Evolutionary conservation across 1,140 invertebrate species (phyloP).

Genomic region (Microplitis mediator): DNA sequence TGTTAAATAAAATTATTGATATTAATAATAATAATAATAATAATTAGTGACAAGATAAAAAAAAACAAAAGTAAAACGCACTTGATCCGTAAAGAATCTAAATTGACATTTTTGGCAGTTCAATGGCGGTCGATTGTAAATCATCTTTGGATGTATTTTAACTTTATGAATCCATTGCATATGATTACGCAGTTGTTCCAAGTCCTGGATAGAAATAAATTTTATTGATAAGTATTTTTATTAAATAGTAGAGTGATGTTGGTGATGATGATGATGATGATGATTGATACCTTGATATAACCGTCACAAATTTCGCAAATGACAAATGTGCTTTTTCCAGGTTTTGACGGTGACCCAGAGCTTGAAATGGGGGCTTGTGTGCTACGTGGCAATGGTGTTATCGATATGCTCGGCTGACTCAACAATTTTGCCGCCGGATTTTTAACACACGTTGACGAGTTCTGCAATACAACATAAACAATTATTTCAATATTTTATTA

Average conservation of each 20-base stretch:
- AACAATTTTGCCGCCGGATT: slow-evolving; percentile 65
- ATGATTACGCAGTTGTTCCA: slow-evolving; percentile 89
- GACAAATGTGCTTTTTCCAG: slow-evolving; percentile 81
- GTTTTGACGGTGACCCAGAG: slow-evolving; percentile 59
- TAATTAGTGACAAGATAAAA: not conserved
- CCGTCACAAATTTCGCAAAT: slow-evolving; percentile 96
- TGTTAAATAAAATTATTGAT: slow-evolving; percentile 51
- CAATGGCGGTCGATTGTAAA: slow-evolving; percentile 89
- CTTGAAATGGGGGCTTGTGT: slow-evolving; percentile 58
- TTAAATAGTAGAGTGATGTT: not conserved
- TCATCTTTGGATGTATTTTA: slow-evolving; percentile 96
- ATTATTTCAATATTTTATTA: slow-evolving; percentile 3
- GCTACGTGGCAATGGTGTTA: slow-evolving; percentile 82
- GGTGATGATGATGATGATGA: not conserved
- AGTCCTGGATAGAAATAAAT: slow-evolving; percentile 65
- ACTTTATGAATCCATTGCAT: slow-evolving; percentile 98
- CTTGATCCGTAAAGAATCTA: slow-evolving; percentile 78
- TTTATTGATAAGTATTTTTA: slow-evolving; percentile 10
- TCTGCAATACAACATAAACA: slow-evolving; percentile 48
- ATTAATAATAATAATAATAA: not conserved
- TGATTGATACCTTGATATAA: slow-evolving; percentile 77
- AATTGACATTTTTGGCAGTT: slow-evolving; percentile 97
- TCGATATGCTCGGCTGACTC: slow-evolving; percentile 86
- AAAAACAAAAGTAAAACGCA: slow-evolving; percentile 32
- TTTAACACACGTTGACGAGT: slow-evolving; percentile 61